phyloP scores from a whole-genome alignment of 2,797 vertebrate species.

The Simalia tracyae region DNA sequence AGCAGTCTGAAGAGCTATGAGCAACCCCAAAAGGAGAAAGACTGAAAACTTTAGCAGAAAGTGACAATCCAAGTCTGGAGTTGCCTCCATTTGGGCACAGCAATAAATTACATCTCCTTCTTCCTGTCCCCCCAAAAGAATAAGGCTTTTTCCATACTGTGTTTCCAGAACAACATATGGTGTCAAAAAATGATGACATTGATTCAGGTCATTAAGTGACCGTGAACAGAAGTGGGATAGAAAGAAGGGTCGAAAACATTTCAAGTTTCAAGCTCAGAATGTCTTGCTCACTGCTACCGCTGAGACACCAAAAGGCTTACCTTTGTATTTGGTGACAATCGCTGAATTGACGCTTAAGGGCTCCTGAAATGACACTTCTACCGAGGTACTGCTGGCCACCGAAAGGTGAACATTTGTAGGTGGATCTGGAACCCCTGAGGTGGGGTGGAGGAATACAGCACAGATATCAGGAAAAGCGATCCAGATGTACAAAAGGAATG shows the following conservation, averaged over 20 bases:
- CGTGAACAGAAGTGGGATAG: neutral
- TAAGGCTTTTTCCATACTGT: neutral
- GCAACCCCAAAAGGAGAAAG: neutral
- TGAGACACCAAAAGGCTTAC: conserved; percentile 58
- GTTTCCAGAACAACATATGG: neutral
- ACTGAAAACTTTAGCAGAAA: neutral
- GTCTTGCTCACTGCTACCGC: neutral
- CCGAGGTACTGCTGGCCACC: conserved; percentile 82
- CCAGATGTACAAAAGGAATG: accelerated
- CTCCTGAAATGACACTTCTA: conserved; percentile 86
- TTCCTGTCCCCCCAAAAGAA: neutral
- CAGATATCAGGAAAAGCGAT: neutral
- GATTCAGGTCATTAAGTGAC: neutral
- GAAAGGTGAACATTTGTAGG: conserved; percentile 80
- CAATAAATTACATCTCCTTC: neutral
- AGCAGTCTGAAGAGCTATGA: neutral
- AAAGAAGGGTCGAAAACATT: neutral
- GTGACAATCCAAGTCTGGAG: neutral
- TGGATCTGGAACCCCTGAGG: conserved; percentile 81
- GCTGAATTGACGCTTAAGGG: conserved; percentile 86
- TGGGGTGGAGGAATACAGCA: neutral
- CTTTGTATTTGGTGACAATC: conserved; percentile 89
- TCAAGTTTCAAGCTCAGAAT: neutral
- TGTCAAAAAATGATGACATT: neutral
- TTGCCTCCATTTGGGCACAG: neutral